Percentiles rank a stretch among this genome's conserved stretches.
Evolutionary conservation across 2,888 invertebrate genomes (phyloP).

Genomic region (Metellina segmentata): DNA sequence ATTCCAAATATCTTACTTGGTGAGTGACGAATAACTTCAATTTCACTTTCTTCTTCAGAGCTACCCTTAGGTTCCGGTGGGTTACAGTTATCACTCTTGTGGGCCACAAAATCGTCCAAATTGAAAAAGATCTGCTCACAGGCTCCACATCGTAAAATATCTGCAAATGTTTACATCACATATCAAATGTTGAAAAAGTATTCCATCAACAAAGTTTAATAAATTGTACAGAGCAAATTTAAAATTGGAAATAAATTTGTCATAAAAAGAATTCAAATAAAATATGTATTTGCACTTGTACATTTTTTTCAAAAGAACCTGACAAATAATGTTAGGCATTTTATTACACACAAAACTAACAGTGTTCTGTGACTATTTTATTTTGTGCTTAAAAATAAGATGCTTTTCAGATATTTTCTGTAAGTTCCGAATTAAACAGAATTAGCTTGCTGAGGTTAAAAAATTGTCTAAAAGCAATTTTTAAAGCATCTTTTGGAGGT

Average conservation of each 20-base stretch:
- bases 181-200: neutral
- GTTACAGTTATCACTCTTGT: slow-evolving; percentile 72
- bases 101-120: slow-evolving; percentile 76
- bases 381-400: no score
- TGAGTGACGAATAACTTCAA: slow-evolving; percentile 68
- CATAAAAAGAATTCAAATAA: neutral
- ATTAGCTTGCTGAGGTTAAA: no score
- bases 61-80: slow-evolving; percentile 14
- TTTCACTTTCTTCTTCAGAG: slow-evolving; percentile 62
- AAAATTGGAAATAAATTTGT: neutral
- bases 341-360: no score
- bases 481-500: no score
- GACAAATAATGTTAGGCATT: neutral
- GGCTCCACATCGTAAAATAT: slow-evolving; percentile 75
- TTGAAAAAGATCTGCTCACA: slow-evolving; percentile 75
- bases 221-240: neutral
- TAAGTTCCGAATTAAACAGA: no score
- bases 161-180: slow-evolving; percentile 30
- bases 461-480: no score
- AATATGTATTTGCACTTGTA: neutral
- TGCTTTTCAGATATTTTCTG: no score
- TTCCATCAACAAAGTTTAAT: neutral
- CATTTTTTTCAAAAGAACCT: neutral
- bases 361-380: no score
- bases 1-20: slow-evolving; percentile 58